Evolutionary conservation across 2,888 invertebrate genomes (phyloP), one percentile per base, ranked within the genome.

Genomic region (Nemurella pictetii): DNA sequence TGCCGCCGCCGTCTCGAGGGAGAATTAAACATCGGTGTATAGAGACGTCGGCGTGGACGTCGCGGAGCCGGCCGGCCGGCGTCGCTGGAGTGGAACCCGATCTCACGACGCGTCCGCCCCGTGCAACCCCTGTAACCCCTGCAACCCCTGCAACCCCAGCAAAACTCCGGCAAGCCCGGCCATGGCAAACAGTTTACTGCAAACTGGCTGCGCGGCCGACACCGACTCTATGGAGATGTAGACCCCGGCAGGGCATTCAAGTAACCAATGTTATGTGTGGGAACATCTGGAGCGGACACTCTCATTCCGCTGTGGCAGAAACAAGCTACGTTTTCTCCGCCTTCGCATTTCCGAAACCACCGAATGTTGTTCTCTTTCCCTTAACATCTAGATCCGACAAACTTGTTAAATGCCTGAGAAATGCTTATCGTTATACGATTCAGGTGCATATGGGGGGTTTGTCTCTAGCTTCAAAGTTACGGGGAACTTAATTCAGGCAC

Each of bases 261-360:
- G 26, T 81, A 81, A 81, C 35, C 82, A 55, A 28, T 55, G 82
- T 82, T 82, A 80, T 80, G 83, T 84, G 85, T 73, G 86, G 86
- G 84, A 86, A 86, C 86, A 86, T 85, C 86, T 86, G 86, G 84
- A 83, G 28, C 85, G 78, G 86, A 86, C 86, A 86, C 82, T 85
- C 85, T 85, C 83, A 86, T 86, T 86, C 85, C 85, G 83, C 77
- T 80, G 84, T 36, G 80, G 81, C 82, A 30, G 28, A 75, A 55
- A 75, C 75, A 75, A 75, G 75, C 75, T 28, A 5, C 78, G 78
- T 84, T 80, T 80, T 85, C 85, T 80, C 83, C 32, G 32, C 84
- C 83, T 83, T 83, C 83, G 82, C 81, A 82, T 82, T 82, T 82
- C 72, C 25, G 35, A 72, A 55, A 82, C 82, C 82, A 29, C 75